phyloP scores from a whole-genome alignment of 2,797 vertebrate genomes.

The Momotus momota region DNA sequence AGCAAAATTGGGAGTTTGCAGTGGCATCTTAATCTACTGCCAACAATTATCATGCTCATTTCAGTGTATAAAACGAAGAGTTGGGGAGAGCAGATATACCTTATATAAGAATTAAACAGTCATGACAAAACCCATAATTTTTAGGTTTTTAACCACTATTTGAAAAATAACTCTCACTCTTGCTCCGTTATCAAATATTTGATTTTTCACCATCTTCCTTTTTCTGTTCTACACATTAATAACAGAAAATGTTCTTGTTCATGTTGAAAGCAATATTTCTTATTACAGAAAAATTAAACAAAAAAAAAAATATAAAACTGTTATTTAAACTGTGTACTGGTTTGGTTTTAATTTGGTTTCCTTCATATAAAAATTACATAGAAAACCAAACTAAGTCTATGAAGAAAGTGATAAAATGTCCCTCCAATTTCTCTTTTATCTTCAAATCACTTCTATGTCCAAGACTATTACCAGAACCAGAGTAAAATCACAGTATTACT shows the following conservation, averaged over 20 bases:
- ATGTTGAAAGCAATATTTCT: background rate
- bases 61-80: background rate
- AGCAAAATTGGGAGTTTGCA: background rate
- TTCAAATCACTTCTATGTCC: background rate
- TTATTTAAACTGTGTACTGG: background rate
- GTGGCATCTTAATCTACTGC: background rate
- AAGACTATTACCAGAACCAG: background rate
- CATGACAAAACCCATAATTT: accelerated
- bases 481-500: background rate
- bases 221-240: background rate
- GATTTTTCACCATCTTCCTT: background rate
- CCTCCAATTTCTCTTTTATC: background rate
- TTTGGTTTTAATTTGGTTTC: background rate
- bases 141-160: background rate
- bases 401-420: background rate
- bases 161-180: background rate
- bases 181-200: background rate
- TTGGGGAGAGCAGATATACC: accelerated
- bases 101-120: background rate
- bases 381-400: background rate
- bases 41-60: background rate
- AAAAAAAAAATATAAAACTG: background rate
- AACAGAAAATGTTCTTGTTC: background rate
- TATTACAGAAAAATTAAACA: background rate
- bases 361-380: background rate